Base-by-base conservation (phyloP, 37 sponge, comb jelly and placozoan genomes). In the Cladorhizidae sp. region DNA sequence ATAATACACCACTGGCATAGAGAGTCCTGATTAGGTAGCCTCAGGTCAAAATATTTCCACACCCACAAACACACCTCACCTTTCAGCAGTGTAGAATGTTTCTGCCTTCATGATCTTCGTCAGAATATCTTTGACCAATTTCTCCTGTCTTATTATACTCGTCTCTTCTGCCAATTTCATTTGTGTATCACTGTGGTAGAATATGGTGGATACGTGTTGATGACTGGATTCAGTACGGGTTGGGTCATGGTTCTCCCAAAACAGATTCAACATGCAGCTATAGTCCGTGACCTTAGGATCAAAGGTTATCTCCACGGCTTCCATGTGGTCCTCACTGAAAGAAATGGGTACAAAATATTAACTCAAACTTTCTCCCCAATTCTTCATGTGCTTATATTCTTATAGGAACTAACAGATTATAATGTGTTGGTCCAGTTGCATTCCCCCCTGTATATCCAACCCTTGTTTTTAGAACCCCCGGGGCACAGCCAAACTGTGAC, bases 161-260 rank as follows among this genome's bases (percentile, higher is more conserved):
- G 88, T 75, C 74, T 88, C 85, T 58, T 93, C 84, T 8, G 98
- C 98, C n/a, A 87, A 50, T 22, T 43, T 50, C 65, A 84, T 86
- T 82, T 97, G 98, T 39, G 92, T 84, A 18, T 80, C 83, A 38
- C 61, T 49, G 85, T 97, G 98, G 61, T 92, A 97, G 83, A 94
- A 97, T 31, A 97, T 92, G 76, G 95, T 95, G 3, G 98, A 97
- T 95, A 97, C 94, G 80, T 97, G 94, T 67, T 97, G 97, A n/a
- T n/a, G 49, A 17, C 95, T 82, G 31, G 90, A 87, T 54, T 76
- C 82, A 55, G 88, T 85, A 59, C 87, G 83, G 28, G 98, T 97
- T 14, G 95, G 83, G 67, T 92, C 85, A 80, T 97, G 98, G 73
- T 89, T 87, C 37, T 71, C 69, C 98, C 98, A 97, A 67, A 97